Evolutionary conservation across 1,140 invertebrate species (phyloP).

Genomic region (Ptiloglossa arizonensis): DNA sequence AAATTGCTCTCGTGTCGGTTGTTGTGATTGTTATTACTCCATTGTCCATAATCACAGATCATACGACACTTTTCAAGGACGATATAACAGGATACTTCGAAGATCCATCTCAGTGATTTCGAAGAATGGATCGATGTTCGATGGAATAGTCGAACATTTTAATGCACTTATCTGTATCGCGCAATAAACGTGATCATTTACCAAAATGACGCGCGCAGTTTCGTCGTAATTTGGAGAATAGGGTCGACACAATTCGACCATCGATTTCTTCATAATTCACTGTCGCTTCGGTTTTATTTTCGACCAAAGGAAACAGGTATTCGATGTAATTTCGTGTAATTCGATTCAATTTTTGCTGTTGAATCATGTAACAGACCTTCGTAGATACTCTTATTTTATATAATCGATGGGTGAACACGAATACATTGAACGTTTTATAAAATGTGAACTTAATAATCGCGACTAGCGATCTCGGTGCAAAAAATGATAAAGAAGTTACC

Average conservation of each 20-base stretch:
- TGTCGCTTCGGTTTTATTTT: neutral
- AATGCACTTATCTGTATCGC: neutral
- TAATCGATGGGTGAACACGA: too few species aligned
- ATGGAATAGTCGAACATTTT: neutral
- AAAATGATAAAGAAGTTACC: too few species aligned
- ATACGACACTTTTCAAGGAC: too few species aligned
- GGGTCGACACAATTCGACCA: neutral
- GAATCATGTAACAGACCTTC: too few species aligned
- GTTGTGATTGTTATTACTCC: neutral
- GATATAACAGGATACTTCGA: too few species aligned
- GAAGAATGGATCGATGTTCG: neutral
- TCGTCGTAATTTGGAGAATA: neutral
- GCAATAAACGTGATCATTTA: neutral
- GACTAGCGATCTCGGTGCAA: too few species aligned
- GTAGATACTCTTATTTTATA: too few species aligned
- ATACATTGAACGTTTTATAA: too few species aligned
- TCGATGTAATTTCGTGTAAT: neutral
- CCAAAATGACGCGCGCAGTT: neutral
- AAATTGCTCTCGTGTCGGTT: neutral
- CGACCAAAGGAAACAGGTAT: neutral
- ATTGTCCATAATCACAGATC: neutral
- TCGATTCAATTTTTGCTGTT: too few species aligned
- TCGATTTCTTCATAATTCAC: neutral
- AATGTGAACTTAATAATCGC: too few species aligned
- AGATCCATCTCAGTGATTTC: too few species aligned